Evolutionary conservation across 2,888 invertebrate genomes (phyloP), one percentile per base, ranked within the genome.

Genomic region (Aleiodes alternator): DNA sequence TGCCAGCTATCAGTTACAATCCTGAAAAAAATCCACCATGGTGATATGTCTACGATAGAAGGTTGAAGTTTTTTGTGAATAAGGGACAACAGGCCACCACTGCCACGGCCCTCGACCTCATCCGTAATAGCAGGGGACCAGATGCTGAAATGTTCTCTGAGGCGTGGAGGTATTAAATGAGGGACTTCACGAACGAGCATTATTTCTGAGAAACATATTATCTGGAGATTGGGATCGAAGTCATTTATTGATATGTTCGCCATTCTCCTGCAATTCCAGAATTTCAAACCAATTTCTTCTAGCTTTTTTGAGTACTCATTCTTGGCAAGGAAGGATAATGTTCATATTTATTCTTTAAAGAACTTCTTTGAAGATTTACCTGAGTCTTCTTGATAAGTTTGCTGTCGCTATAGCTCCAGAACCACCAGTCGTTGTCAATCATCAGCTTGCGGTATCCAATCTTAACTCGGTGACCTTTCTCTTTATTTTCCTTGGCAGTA

Each of bases 51-150:
- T 6, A 56, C n/a, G n/a, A n/a, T 16, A 9, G 9, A 0, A 16
- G 56, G 56, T 14, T 56, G 56, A 56, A 16, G 16, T 34, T 56
- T 16, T n/a, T 56, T 56, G 4, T 56, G 56, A 9, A 56, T 56
- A 6, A 56, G 16, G 56, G 8, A 56, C 5, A 56, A 5, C 1
- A 56, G 14, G 11, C 70, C 57, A 29, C 57, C 57, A n/a, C 57
- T 70, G 5, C 70, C 70, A 4, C 70, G 12, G 0, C 70, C 56
- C 12, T 31, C 56, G 3, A 53, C 12, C 16, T 69, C 31, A 12
- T 69, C 70, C 38, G 56, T 70, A 1, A 56, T 23, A 4, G 56
- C 56, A 43, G n/a, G 6, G 9, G 70, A 56, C 70, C 56, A 70
- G 4, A 57, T 70, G 5, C 31, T 11, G 7, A 6, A 16, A 23